Base-by-base conservation (phyloP, 64 coral and sea anemone species). In the Actinia tenebrosa region DNA sequence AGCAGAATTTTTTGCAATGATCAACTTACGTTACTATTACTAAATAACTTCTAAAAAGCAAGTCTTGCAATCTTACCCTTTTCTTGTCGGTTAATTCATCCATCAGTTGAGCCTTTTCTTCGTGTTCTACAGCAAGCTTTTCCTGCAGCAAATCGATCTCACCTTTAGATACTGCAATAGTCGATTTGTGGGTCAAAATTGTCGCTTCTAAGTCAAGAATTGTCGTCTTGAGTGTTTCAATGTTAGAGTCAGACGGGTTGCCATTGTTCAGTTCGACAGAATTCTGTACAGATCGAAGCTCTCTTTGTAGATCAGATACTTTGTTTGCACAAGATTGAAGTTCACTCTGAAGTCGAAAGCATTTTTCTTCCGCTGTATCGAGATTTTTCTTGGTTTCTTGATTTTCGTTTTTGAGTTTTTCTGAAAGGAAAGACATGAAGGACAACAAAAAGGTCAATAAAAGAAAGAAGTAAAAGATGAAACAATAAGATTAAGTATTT, bases 101-200 rank as follows among this genome's bases (percentile, higher is more conserved):
- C 72, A 63, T 86, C 84, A 96, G 19, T 44, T 93, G 84, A 55
- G 84, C 85, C 53, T 86, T 85, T 77, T 96, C 86, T 55, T 79
- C 82, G 52, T 92, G 85, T 55, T 75, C 89, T 7, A 89, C 80
- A 17, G 92, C 84, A 14, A 93, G 71, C 16, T 96, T 90, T 6
- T 92, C 87, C 86, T 93, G 84, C 13, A 88, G 37, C 16, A 83
- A 61, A 1, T 92, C 86, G 7, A 81, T 69, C 9, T 92, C 91
- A 69, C 87, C 86, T 64, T 88, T 82, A 27, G 86, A 53, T 56
- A 61, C 78, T 18, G 64, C 64, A 77, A 92, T 77, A 4, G 80
- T 79, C 37, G 81, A 66, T 64, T 88, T 84, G 56, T 85, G 56
- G 10, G 83, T 54, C 19, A 85, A 43, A 45, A 92, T 77, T 53